A percentile compares a stretch with the other conserved stretches of the same genome.
These are phyloP conservation scores for Okamejei kenojei DNA, from an alignment of 2,797 vertebrate genomes.

Conservation along the genomic window DNA sequence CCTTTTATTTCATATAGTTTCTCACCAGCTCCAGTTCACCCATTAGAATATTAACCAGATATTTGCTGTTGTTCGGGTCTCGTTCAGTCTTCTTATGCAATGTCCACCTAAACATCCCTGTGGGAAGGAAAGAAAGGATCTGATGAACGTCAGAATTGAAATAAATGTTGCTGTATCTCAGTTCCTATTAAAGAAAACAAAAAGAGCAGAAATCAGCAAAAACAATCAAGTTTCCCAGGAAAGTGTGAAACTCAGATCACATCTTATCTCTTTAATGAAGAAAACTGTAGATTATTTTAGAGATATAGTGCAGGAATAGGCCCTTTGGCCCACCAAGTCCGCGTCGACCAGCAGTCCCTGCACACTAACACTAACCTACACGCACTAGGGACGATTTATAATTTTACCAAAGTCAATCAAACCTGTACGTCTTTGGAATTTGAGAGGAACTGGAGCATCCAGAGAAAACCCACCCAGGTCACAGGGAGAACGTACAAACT, in stretches of 20 bases:
- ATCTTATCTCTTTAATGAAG: neutral
- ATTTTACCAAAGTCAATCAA: too few relatives aligned
- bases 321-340: too few relatives aligned
- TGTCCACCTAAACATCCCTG: constrained; percentile 91
- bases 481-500: too few relatives aligned
- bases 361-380: too few relatives aligned
- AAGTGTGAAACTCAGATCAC: neutral
- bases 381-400: too few relatives aligned
- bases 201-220: neutral
- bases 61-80: constrained; percentile 63
- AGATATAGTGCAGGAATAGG: too few relatives aligned
- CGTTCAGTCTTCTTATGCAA: constrained; percentile 82
- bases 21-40: constrained; percentile 84
- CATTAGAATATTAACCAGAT: constrained; percentile 72
- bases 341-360: too few relatives aligned
- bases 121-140: neutral
- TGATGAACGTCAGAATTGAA: neutral
- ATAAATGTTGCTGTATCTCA: neutral
- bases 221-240: neutral
- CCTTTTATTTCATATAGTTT: constrained; percentile 31
- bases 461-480: too few relatives aligned
- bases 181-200: neutral
- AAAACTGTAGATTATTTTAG: neutral
- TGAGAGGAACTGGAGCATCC: too few relatives aligned
- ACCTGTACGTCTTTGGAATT: too few relatives aligned